Conservation (phyloP, 2,888 invertebrate genomes). For the Capitulum mitella region DNA sequence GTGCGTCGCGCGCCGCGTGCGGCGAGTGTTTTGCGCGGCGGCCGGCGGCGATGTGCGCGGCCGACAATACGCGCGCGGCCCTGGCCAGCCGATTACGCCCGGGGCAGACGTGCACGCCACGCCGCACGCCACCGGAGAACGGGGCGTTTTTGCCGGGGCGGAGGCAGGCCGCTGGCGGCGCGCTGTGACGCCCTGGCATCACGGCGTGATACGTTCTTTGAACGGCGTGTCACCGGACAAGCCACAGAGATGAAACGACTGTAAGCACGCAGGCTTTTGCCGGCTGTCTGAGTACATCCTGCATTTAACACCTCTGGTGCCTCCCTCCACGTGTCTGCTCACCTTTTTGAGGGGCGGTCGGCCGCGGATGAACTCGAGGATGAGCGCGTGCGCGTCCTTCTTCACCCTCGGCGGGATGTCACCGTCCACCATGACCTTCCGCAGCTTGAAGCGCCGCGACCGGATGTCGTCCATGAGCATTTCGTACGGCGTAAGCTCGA, state of each 20-base stretch:
- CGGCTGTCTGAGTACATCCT: too few relatives aligned
- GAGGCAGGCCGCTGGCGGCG: too few relatives aligned
- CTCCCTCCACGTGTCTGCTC: too few relatives aligned
- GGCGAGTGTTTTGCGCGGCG: neutral
- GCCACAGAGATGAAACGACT: too few relatives aligned
- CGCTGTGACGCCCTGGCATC: too few relatives aligned
- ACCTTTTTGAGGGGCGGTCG: constrained; percentile 88
- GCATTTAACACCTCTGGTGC: too few relatives aligned
- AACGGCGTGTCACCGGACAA: too few relatives aligned
- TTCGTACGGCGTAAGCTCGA: constrained; percentile 91
- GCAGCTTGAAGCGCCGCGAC: constrained; percentile 51
- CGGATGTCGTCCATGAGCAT: constrained; percentile 94
- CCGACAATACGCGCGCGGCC: neutral
- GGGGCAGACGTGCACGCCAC: too few relatives aligned
- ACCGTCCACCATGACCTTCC: constrained; percentile 63
- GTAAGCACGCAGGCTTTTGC: too few relatives aligned
- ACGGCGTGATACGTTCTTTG: too few relatives aligned
- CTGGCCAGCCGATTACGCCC: neutral
- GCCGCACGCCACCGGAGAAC: too few relatives aligned
- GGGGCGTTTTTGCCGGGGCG: too few relatives aligned
- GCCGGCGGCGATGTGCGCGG: neutral
- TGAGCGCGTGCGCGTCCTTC: constrained; percentile 91
- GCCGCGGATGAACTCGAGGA: constrained; percentile 92
- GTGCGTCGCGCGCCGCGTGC: neutral
- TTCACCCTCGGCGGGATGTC: constrained; percentile 67